Evolutionary conservation across 2,888 invertebrate species (phyloP), one percentile per base, ranked within the genome.

Genomic region (Mechanitis mazaeus): DNA sequence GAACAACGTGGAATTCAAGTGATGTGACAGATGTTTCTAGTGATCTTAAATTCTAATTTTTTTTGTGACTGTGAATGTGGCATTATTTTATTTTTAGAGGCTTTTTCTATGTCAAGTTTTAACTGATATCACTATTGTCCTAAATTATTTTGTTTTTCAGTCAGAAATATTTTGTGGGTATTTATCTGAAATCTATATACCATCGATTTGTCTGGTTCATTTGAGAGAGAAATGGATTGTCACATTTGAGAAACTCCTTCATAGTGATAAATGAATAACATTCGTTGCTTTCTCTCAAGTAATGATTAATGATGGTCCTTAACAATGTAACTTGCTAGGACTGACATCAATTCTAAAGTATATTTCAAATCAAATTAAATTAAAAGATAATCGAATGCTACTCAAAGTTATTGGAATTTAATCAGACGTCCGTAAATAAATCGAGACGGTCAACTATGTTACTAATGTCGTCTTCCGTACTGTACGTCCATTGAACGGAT

Each of bases 361-460:
- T 11, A 50, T 50, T 11, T 31, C 50, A 6, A 31, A 50, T 31
- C 31, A n/a, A 31, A 50, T 50, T 50, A 31, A 31, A 50, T 50
- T 50, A 50, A 50, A 6, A 47, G 31, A 31, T 50, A 50, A 50
- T 50, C 9, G 7, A 81, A 79, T 82, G 80, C 78, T 80, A 79
- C 79, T 73, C 75, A 74, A 76, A 72, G 71, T 79, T 78, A 76
- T 75, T 75, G 79, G 71, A 69, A 73, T 72, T 74, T 70, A 66
- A 59, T 71, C 71, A 69, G 70, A 70, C 70, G 71, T 78, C 79
- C 75, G 73, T 75, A 79, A 83, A 80, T 83, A 80, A 70, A 74
- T 69, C 75, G 76, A 82, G 82, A 85, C 83, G 72, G 72, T 72
- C 75, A 79, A 81, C 75, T 79, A 84, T 82, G 80, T 79, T 77